Conservation (phyloP, 2,113 vertebrate genomes). For the Hylia prasina region DNA sequence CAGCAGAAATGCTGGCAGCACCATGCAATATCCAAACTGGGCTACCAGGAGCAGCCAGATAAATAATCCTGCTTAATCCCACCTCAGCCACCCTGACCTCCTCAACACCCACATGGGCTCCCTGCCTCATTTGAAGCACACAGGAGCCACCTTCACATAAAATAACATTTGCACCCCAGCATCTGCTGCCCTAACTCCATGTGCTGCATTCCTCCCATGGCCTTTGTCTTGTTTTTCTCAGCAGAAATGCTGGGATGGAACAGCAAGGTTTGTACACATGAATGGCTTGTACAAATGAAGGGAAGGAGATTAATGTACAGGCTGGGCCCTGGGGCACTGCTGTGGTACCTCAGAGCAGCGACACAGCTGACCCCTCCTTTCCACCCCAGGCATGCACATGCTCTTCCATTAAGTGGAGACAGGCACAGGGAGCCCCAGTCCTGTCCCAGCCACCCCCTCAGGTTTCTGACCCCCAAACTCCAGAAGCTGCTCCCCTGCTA, state of each 20-base stretch:
- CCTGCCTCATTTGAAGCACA: rapidly evolving
- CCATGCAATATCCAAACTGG: rapidly evolving
- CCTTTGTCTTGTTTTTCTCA: background rate
- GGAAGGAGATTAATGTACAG: background rate
- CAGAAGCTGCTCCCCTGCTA: background rate
- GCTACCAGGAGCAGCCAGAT: background rate
- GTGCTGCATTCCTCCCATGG: background rate
- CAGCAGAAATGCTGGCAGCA: background rate
- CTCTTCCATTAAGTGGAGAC: background rate
- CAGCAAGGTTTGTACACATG: background rate
- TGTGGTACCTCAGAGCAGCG: background rate
- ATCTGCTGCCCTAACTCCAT: background rate
- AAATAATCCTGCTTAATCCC: background rate
- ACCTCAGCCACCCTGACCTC: background rate
- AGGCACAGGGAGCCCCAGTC: background rate
- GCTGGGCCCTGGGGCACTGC: background rate
- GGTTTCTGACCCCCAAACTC: background rate
- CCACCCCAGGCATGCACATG: rapidly evolving
- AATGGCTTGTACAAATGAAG: background rate
- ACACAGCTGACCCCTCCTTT: background rate
- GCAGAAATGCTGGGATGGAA: background rate
- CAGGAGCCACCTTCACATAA: background rate
- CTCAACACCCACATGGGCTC: background rate
- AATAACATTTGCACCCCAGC: background rate
- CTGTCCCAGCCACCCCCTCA: background rate